Conservation (phyloP, 1,140 invertebrate genomes). For the Drosophila dunni region DNA sequence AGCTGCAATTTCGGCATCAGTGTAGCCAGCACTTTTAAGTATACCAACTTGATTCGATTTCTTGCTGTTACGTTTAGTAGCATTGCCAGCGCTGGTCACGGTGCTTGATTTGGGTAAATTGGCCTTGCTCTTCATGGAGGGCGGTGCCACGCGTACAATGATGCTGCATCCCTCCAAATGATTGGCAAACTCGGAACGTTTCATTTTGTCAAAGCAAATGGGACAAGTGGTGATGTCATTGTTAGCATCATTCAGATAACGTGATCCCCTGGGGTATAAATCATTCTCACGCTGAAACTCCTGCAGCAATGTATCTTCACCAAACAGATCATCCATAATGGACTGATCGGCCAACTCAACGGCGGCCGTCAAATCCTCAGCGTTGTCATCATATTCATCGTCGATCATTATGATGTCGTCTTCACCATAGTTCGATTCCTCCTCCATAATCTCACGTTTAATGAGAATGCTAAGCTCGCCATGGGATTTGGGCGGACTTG, state of each 20-base stretch:
- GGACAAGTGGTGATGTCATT: slow-evolving; percentile 84
- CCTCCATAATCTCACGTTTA: slow-evolving; percentile 75
- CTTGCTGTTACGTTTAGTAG: not conserved
- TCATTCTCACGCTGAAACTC: slow-evolving; percentile 73
- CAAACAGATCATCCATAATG: slow-evolving; percentile 69
- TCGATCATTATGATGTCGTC: slow-evolving; percentile 79
- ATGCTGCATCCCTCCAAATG: slow-evolving; percentile 81
- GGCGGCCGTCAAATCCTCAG: slow-evolving; percentile 25
- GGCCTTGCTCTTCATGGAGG: slow-evolving; percentile 23
- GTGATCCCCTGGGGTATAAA: slow-evolving; percentile 53
- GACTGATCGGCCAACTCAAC: slow-evolving; percentile 61
- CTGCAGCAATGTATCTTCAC: slow-evolving; percentile 56
- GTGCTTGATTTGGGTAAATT: not conserved
- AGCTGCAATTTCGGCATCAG: slow-evolving; percentile 43
- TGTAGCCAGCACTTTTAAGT: slow-evolving; percentile 58
- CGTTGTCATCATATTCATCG: slow-evolving; percentile 73
- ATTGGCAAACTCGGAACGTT: slow-evolving; percentile 57
- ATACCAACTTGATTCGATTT: slow-evolving; percentile 30
- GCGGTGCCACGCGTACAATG: slow-evolving; percentile 48
- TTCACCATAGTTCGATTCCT: slow-evolving; percentile 57
- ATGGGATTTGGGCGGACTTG: slow-evolving; percentile 18
- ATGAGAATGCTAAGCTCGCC: slow-evolving; percentile 59
- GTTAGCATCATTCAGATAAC: slow-evolving; percentile 27
- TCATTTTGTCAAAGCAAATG: slow-evolving; percentile 78
- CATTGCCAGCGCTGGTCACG: not conserved